Evolutionary conservation across 2,113 vertebrate genomes (phyloP).

Genomic region (Emberiza fucata): DNA sequence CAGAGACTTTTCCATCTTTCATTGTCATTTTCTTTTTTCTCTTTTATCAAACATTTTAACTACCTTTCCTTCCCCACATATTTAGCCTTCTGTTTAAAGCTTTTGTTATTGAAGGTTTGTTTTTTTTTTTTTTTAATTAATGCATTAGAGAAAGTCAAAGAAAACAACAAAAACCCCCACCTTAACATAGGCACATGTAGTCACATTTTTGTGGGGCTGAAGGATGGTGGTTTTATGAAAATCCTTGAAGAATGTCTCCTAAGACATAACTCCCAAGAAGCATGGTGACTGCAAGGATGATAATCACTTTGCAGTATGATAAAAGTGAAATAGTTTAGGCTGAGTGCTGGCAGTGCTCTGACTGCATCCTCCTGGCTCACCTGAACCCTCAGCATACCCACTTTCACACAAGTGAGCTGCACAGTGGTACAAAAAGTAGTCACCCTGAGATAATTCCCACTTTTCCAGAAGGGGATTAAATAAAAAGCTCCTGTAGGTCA

Average conservation of each 20-base stretch:
- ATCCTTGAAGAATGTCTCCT: background rate
- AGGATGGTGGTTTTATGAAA: background rate
- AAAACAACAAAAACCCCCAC: accelerated
- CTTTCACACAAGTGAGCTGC: background rate
- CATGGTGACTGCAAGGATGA: background rate
- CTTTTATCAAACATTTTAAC: background rate
- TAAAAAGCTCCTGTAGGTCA: background rate
- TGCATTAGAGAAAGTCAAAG: background rate
- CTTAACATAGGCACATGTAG: background rate
- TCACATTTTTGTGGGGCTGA: background rate
- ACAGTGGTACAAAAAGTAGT: background rate
- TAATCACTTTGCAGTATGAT: background rate
- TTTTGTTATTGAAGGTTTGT: background rate
- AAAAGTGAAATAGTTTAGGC: background rate
- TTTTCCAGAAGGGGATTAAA: background rate
- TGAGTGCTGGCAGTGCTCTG: background rate
- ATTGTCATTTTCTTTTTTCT: background rate
- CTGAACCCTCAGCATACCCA: background rate
- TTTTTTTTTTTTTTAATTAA: background rate
- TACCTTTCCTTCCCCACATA: background rate
- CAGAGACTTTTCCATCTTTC: background rate
- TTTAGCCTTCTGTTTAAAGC: background rate
- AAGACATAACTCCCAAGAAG: background rate
- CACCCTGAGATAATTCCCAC: background rate
- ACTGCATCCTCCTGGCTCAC: background rate